Percentiles rank a stretch among this genome's conserved stretches.
These are phyloP conservation scores for Probosciger aterrimus DNA, from an alignment of 2,113 vertebrate genomes.

Conservation along the genomic window DNA sequence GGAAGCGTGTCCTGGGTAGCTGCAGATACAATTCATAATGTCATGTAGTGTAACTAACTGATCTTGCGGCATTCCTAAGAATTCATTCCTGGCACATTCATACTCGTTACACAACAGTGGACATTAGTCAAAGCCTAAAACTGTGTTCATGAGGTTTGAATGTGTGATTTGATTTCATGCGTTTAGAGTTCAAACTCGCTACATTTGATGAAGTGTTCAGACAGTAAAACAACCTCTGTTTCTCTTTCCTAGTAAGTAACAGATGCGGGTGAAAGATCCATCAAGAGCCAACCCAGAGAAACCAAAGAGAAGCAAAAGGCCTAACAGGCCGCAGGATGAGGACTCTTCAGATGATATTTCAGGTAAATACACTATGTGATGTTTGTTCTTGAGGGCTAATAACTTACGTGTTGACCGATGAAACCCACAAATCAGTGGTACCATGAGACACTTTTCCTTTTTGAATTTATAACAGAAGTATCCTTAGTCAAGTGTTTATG, in stretches of 20 bases:
- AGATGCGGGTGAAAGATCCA: conserved; percentile 97
- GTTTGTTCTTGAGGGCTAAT: not conserved
- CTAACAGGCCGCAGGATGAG: conserved; percentile 86
- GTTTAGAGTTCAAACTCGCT: not conserved
- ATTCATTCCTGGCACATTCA: not conserved
- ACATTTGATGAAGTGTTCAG: not conserved
- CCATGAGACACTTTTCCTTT: not conserved
- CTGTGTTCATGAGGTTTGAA: accelerated
- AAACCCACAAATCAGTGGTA: not conserved
- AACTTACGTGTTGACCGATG: not conserved
- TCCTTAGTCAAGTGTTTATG: not conserved
- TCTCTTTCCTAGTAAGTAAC: conserved; percentile 72
- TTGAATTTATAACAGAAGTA: not conserved
- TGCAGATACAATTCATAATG: not conserved
- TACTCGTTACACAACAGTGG: not conserved
- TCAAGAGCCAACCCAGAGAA: conserved; percentile 85
- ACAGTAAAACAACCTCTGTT: not conserved
- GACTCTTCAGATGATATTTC: conserved; percentile 96
- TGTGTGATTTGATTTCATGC: not conserved
- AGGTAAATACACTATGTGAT: conserved; percentile 72
- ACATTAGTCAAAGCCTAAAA: not conserved
- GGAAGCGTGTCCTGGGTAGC: not conserved
- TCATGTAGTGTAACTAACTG: not conserved
- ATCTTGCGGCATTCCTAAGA: not conserved
- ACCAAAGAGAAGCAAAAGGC: conserved; percentile 88